Evolutionary conservation across 2,888 invertebrate species (phyloP).

Genomic region (Alloscopus bannaensis): DNA sequence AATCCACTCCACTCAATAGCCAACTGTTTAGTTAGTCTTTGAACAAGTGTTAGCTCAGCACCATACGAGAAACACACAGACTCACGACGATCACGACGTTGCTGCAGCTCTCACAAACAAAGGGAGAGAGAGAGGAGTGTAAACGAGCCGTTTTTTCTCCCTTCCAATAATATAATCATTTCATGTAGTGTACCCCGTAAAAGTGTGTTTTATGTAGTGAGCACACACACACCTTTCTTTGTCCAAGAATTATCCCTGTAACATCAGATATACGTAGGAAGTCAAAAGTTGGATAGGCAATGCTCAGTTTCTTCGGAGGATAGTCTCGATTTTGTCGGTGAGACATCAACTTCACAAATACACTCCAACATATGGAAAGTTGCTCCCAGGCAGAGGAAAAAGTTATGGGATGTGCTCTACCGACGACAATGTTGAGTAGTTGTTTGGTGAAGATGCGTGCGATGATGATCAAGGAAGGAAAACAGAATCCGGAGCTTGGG

Average conservation of each 20-base stretch:
- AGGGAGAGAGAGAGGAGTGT: too few species aligned
- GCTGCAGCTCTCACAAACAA: too few species aligned
- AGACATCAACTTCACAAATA: too few species aligned
- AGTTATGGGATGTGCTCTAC: too few species aligned
- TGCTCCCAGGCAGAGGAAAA: too few species aligned
- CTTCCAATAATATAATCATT: not conserved
- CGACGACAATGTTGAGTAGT: not conserved
- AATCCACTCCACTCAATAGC: constrained; percentile 60
- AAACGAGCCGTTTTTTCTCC: too few species aligned
- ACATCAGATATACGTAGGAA: constrained; percentile 26
- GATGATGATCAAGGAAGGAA: constrained; percentile 6
- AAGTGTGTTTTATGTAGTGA: too few species aligned
- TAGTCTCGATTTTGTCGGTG: too few species aligned
- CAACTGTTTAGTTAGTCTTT: constrained; percentile 65
- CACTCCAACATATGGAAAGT: too few species aligned
- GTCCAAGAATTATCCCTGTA: not conserved
- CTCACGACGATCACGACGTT: constrained; percentile 40
- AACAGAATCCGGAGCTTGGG: constrained; percentile 16
- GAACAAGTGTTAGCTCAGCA: constrained; percentile 62
- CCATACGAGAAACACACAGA: constrained; percentile 42
- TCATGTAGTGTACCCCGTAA: not conserved
- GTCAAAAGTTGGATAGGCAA: constrained; percentile 23
- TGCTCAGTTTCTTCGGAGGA: too few species aligned
- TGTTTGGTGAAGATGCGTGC: not conserved
- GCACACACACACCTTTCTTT: not conserved